A percentile compares a stretch with the other conserved stretches of the same genome.
These are phyloP conservation scores for Chrysodeixis includens DNA, from an alignment of 2,888 invertebrate species.

Conservation along the genomic window DNA sequence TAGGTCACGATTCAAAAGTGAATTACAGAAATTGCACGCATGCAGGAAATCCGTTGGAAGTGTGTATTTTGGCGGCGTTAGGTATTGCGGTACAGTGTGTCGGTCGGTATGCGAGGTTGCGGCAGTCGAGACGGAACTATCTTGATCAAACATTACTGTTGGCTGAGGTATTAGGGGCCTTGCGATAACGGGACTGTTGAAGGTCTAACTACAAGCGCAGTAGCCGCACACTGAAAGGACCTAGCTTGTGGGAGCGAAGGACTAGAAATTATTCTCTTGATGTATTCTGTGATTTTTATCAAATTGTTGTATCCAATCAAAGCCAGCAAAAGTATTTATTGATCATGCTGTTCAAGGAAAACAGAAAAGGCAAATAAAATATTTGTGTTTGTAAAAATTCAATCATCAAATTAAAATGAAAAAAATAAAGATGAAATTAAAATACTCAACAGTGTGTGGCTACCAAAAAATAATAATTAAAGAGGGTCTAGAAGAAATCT, in stretches of 20 bases:
- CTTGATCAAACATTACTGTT: constrained; percentile 46
- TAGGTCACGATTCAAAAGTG: constrained; percentile 24
- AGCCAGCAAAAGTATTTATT: neutral
- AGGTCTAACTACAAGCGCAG: constrained; percentile 48
- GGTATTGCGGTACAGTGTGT: constrained; percentile 13
- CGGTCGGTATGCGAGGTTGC: constrained; percentile 39
- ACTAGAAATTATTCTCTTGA: neutral
- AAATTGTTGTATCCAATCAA: neutral
- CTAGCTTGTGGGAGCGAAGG: neutral
- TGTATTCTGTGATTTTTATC: neutral
- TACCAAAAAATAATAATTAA: constrained; percentile 17
- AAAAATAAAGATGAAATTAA: neutral
- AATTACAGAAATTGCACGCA: constrained; percentile 34
- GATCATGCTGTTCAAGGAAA: neutral
- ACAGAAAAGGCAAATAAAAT: neutral
- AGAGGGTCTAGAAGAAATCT: constrained; percentile 37
- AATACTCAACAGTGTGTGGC: constrained; percentile 14
- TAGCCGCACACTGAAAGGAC: constrained; percentile 34
- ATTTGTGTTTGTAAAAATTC: neutral
- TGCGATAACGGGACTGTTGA: constrained; percentile 44
- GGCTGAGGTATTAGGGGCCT: constrained; percentile 35
- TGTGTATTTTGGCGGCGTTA: constrained; percentile 20
- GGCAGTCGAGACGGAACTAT: constrained; percentile 38
- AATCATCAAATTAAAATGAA: neutral
- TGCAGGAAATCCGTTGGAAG: constrained; percentile 52